Percentiles rank a stretch among this genome's conserved stretches.
Evolutionary conservation across 1,140 invertebrate species (phyloP).

Genomic region (Drosophila baimaii): DNA sequence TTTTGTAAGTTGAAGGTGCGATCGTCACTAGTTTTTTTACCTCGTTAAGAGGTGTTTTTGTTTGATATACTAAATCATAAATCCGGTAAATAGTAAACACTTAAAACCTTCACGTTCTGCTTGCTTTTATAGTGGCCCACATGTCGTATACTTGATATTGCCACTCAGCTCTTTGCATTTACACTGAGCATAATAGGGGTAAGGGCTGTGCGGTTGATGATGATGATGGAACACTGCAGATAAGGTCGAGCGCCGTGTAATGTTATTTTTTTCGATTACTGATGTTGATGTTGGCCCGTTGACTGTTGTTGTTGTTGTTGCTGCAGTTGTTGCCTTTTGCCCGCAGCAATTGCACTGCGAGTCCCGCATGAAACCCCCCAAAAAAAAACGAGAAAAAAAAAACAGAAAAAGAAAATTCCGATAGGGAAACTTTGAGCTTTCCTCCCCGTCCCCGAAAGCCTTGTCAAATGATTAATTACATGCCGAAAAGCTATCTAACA

Average conservation of each 20-base stretch:
- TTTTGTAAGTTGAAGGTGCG: no score
- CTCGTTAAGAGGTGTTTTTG: neutral
- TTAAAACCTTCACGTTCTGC: conserved; percentile 12
- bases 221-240: conserved; percentile 59
- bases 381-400: conserved; percentile 5
- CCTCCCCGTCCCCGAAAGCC: conserved; percentile 11
- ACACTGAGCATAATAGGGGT: conserved; percentile 22
- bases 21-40: no score
- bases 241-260: conserved; percentile 66
- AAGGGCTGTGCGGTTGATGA: conserved; percentile 22
- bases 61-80: conserved; percentile 24
- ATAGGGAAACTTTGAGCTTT: conserved; percentile 29
- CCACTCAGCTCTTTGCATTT: neutral
- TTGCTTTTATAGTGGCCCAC: conserved; percentile 28
- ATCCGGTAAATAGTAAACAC: conserved; percentile 28
- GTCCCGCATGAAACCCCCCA: conserved; percentile 55
- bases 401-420: conserved; percentile 9
- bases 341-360: conserved; percentile 69
- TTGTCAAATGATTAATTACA: conserved; percentile 81
- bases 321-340: conserved; percentile 40
- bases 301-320: conserved; percentile 43
- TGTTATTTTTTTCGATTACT: conserved; percentile 52
- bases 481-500: conserved; percentile 82
- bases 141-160: conserved; percentile 71
- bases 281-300: conserved; percentile 39